phyloP scores from a whole-genome alignment of 1,140 invertebrate species.

The Drosophila littoralis region DNA sequence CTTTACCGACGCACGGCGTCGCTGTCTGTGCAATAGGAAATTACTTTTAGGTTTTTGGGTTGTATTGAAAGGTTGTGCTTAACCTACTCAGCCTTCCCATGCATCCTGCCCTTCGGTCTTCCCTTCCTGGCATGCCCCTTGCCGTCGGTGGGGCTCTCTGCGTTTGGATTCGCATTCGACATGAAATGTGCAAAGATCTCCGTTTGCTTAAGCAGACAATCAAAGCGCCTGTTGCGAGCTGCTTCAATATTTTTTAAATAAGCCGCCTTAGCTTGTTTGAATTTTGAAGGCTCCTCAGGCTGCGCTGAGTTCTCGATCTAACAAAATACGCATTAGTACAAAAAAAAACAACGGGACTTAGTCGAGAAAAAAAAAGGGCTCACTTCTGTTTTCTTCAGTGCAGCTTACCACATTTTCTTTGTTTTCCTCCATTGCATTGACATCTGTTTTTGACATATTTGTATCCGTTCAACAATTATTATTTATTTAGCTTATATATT shows the following conservation, averaged over 20 bases:
- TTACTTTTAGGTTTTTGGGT: neutral
- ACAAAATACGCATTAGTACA: slow-evolving; percentile 36
- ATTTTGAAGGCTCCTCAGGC: slow-evolving; percentile 78
- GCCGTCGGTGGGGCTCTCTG: slow-evolving; percentile 87
- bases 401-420: slow-evolving; percentile 74
- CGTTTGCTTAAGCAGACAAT: slow-evolving; percentile 97
- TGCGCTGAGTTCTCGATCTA: slow-evolving; percentile 91
- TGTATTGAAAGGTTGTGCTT: neutral
- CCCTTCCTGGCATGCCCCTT: slow-evolving; percentile 89
- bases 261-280: slow-evolving; percentile 87
- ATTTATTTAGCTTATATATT: slow-evolving; percentile 29
- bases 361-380: neutral
- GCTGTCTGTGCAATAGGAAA: slow-evolving; percentile 85
- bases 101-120: neutral
- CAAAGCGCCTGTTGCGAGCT: slow-evolving; percentile 96
- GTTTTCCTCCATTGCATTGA: slow-evolving; percentile 47
- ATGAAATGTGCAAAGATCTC: slow-evolving; percentile 99
- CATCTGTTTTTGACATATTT: slow-evolving; percentile 68
- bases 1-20: slow-evolving; percentile 92
- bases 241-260: slow-evolving; percentile 92
- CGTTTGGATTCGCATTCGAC: slow-evolving; percentile 87
- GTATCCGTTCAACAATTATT: slow-evolving; percentile 1
- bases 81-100: slow-evolving; percentile 60
- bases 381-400: slow-evolving; percentile 13
- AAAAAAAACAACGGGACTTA: neutral